Percentiles rank a stretch among this genome's conserved stretches.
Evolutionary conservation across 2,888 invertebrate species (phyloP).

Genomic region (Elaeidobius kamerunicus): DNA sequence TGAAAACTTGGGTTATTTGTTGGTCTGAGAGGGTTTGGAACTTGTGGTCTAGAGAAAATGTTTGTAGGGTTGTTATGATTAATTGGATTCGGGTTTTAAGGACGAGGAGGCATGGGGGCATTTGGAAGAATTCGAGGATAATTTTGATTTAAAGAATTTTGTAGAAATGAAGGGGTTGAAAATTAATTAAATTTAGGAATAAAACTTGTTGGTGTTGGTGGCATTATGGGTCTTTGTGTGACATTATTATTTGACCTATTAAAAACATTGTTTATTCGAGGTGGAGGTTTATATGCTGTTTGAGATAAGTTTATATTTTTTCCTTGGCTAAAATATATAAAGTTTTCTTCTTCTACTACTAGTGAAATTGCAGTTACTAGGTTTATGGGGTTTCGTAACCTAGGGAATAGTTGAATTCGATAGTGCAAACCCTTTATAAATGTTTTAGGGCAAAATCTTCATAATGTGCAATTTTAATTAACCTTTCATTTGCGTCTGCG

Average conservation of each 20-base stretch:
- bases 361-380: background rate
- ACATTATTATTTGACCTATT: no score
- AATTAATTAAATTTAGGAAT: background rate
- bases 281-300: background rate
- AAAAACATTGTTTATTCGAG: background rate
- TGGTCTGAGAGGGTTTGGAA: background rate
- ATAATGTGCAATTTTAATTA: slow-evolving; percentile 1
- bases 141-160: background rate
- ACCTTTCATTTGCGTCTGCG: background rate
- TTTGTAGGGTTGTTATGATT: no score
- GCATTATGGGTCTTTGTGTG: background rate
- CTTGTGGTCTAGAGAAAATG: no score
- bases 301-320: background rate
- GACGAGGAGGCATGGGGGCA: background rate
- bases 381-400: background rate
- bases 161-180: background rate
- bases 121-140: background rate
- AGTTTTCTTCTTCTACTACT: slow-evolving; percentile 2
- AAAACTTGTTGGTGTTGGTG: background rate
- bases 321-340: background rate
- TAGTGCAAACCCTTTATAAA: background rate
- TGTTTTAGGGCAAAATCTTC: background rate
- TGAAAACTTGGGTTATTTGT: background rate
- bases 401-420: background rate
- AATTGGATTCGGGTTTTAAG: background rate